phyloP scores from a whole-genome alignment of 1,140 invertebrate species.

The Polyergus mexicanus region DNA sequence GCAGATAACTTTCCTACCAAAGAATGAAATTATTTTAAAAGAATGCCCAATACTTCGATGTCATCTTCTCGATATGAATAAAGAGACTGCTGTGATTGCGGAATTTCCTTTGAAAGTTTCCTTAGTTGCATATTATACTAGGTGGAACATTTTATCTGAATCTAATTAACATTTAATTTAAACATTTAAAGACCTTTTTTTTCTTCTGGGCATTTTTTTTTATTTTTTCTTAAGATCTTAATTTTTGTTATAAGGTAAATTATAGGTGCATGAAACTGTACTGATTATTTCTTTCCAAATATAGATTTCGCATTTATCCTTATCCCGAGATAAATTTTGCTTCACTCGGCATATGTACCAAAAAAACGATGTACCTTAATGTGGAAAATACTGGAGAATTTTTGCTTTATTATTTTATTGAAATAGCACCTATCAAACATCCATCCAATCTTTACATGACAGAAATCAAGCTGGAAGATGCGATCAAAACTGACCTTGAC shows the following conservation, averaged over 20 bases:
- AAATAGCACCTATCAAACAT: neutral
- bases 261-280: neutral
- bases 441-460: conserved; percentile 33
- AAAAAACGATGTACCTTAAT: conserved; percentile 74
- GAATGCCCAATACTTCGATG: conserved; percentile 75
- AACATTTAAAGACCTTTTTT: conserved; percentile 1
- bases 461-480: neutral
- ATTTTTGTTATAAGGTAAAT: conserved; percentile 7
- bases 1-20: conserved; percentile 74
- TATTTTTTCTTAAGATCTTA: neutral
- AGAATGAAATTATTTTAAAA: conserved; percentile 75
- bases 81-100: conserved; percentile 68
- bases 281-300: conserved; percentile 36
- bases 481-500: neutral
- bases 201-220: neutral
- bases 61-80: conserved; percentile 73
- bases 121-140: conserved; percentile 75
- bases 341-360: conserved; percentile 64
- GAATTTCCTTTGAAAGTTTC: conserved; percentile 78
- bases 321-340: conserved; percentile 77
- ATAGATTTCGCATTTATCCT: conserved; percentile 74
- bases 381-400: conserved; percentile 79
- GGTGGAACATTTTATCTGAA: conserved; percentile 58
- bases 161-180: neutral
- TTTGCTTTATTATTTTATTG: conserved; percentile 73